A percentile compares a stretch with the other conserved stretches of the same genome.
These are phyloP conservation scores for Hyppa rectilinea DNA, from an alignment of 2,888 invertebrate species.

Conservation along the genomic window DNA sequence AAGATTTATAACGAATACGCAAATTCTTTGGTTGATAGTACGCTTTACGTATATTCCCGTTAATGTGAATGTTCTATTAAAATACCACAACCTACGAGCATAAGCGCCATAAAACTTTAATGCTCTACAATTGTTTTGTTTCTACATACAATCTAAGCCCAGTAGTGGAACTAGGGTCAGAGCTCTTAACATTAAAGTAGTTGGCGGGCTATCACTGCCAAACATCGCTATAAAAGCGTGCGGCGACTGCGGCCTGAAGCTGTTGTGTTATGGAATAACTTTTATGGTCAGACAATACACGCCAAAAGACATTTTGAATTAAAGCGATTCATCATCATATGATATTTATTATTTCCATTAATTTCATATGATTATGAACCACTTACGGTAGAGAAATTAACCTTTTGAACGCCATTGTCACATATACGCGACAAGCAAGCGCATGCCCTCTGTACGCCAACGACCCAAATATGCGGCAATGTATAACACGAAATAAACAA, in stretches of 20 bases:
- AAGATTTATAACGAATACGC: background rate
- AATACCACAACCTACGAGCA: too few species aligned
- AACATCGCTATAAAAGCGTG: constrained; percentile 32
- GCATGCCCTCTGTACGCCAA: too few species aligned
- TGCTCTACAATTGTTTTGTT: background rate
- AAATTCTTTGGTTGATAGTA: background rate
- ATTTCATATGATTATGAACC: too few species aligned
- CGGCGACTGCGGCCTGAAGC: background rate
- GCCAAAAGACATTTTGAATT: too few species aligned
- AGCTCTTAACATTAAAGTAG: constrained; percentile 35
- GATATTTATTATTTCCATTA: too few species aligned
- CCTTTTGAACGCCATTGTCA: too few species aligned
- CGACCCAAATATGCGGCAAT: too few species aligned
- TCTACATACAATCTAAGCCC: background rate
- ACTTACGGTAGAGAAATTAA: too few species aligned
- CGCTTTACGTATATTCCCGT: too few species aligned
- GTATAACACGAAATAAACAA: too few species aligned
- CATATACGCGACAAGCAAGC: too few species aligned
- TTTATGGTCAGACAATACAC: background rate
- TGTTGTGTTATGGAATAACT: background rate
- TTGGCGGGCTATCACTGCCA: constrained; percentile 36
- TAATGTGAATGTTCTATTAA: background rate
- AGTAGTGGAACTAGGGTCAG: constrained; percentile 43
- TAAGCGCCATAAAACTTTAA: background rate
- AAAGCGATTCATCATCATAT: too few species aligned